Evolutionary conservation across 2,113 vertebrate genomes (phyloP).

Genomic region (Syrmaticus mikado): DNA sequence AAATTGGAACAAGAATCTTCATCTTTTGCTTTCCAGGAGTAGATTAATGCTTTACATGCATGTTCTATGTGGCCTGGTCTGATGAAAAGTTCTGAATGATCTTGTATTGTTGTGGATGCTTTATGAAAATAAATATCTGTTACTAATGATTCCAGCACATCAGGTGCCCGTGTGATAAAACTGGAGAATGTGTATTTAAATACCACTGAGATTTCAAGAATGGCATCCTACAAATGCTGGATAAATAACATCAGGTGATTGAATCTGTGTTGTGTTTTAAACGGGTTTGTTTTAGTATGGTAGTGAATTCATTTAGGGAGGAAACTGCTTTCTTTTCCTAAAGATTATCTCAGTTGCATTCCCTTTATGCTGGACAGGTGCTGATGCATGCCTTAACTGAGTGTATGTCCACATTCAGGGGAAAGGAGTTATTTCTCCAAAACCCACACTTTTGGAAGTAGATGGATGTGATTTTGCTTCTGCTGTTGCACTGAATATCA

Average conservation of each 20-base stretch:
- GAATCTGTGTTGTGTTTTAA: not conserved
- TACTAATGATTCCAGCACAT: not conserved
- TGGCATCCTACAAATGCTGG: not conserved
- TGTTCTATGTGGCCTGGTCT: not conserved
- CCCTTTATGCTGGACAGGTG: not conserved
- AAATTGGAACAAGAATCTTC: conserved; percentile 2
- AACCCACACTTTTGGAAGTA: not conserved
- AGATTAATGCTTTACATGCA: not conserved
- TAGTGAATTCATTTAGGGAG: not conserved
- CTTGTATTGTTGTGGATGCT: not conserved
- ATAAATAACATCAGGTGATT: not conserved
- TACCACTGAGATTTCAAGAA: not conserved
- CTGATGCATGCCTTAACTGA: not conserved
- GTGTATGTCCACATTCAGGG: not conserved
- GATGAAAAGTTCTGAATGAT: not conserved
- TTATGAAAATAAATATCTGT: not conserved
- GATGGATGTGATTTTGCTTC: not conserved
- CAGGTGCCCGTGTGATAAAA: not conserved
- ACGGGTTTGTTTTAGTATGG: not conserved
- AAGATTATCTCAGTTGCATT: not conserved
- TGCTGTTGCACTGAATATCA: not conserved
- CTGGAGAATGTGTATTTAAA: not conserved
- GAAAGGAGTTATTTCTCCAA: not conserved
- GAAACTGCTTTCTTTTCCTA: not conserved
- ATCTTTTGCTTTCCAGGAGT: not conserved